These are phyloP conservation scores for Eulithis testata DNA, from an alignment of 2,888 invertebrate species.

Conservation along the genomic window DNA sequence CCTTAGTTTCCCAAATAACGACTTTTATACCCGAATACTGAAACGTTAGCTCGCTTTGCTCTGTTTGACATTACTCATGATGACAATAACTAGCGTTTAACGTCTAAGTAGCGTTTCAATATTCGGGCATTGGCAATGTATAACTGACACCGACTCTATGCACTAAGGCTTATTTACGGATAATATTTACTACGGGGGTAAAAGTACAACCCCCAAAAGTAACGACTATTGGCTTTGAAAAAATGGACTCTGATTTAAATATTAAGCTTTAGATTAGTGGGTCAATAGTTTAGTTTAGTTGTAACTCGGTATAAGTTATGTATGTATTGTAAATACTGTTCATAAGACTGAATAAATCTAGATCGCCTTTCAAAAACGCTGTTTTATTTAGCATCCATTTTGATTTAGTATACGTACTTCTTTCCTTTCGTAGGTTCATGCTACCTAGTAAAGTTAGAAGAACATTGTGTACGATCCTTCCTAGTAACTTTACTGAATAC, in stretches of 20 bases:
- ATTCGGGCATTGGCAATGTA: slow-evolving; percentile 29
- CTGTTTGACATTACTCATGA: too few relatives aligned
- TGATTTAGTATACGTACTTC: too few relatives aligned
- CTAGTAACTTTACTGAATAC: too few relatives aligned
- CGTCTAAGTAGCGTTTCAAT: too few relatives aligned
- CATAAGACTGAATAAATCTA: slow-evolving; percentile 62
- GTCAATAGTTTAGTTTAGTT: slow-evolving; percentile 54
- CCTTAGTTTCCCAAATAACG: not conserved
- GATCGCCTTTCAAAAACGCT: slow-evolving; percentile 32
- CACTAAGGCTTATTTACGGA: slow-evolving; percentile 14
- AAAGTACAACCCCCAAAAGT: not conserved
- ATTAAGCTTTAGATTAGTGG: slow-evolving; percentile 47
- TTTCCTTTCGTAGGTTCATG: too few relatives aligned
- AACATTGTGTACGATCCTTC: too few relatives aligned
- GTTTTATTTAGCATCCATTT: slow-evolving; percentile 12
- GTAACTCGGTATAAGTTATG: slow-evolving; percentile 60
- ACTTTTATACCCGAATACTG: not conserved
- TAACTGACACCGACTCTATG: slow-evolving; percentile 16
- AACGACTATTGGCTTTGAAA: slow-evolving; percentile 2
- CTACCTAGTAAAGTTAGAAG: too few relatives aligned
- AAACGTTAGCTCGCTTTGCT: too few relatives aligned
- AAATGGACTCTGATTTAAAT: slow-evolving; percentile 41
- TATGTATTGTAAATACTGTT: slow-evolving; percentile 59
- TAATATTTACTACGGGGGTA: slow-evolving; percentile 5
- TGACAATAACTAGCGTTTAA: too few relatives aligned